These are phyloP conservation scores for Drosophila nebulosa DNA, from an alignment of 1,140 invertebrate genomes.

Conservation along the genomic window DNA sequence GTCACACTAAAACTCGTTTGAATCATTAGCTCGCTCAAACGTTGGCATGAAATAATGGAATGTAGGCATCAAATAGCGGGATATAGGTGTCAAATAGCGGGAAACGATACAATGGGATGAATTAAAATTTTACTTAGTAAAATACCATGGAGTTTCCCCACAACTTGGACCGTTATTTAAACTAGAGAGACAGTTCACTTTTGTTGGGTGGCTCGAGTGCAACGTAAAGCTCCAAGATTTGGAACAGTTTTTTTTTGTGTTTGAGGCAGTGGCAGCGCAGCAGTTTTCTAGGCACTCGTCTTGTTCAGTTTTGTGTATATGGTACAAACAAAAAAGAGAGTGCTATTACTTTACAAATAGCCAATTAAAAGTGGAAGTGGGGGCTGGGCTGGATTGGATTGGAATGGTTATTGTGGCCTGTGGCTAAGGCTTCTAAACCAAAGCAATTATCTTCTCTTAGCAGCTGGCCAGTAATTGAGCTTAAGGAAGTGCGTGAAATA, in stretches of 20 bases:
- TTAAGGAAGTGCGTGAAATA: slow-evolving; percentile 54
- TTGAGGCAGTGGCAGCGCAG: slow-evolving; percentile 38
- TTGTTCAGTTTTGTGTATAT: slow-evolving; percentile 26
- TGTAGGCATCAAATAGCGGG: no score
- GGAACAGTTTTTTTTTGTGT: slow-evolving; percentile 25
- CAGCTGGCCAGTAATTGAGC: slow-evolving; percentile 23
- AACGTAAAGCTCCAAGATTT: slow-evolving; percentile 35
- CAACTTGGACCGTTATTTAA: no score
- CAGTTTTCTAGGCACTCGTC: slow-evolving; percentile 37
- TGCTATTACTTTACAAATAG: slow-evolving; percentile 50
- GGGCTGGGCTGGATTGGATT: slow-evolving; percentile 8
- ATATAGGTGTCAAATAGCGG: no score
- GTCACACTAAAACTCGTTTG: no score
- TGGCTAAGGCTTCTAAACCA: slow-evolving; percentile 20
- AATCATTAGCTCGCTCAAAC: no score
- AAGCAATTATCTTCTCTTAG: slow-evolving; percentile 28
- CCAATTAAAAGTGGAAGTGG: slow-evolving; percentile 28
- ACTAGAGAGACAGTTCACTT: slow-evolving; percentile 39
- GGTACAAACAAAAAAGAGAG: slow-evolving; percentile 21
- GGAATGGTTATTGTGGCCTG: slow-evolving; percentile 10
- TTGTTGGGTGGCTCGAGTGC: slow-evolving; percentile 54
- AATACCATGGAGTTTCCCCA: no score
- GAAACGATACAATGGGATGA: no score
- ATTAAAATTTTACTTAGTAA: no score
- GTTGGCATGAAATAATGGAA: no score